Evolutionary conservation across 2,113 vertebrate genomes (phyloP).

Genomic region (Nibea coibor): DNA sequence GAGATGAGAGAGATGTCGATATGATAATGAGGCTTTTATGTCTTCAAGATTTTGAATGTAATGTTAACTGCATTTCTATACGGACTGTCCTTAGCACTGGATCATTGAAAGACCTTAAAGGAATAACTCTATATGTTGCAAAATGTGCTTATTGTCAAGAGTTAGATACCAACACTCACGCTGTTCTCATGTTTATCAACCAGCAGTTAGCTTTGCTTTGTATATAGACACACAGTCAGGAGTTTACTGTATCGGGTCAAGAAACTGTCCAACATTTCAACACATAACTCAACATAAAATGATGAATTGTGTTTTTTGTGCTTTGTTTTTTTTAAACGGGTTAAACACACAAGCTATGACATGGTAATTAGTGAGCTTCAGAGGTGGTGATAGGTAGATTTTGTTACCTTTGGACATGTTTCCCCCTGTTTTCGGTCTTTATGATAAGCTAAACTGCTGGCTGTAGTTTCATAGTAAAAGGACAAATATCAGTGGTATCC

Average conservation of each 20-base stretch:
- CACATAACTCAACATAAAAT: neutral
- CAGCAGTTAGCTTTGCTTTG: neutral
- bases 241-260: neutral
- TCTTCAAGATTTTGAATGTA: conserved; percentile 10
- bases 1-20: conserved; percentile 53
- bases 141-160: neutral
- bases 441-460: neutral
- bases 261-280: neutral
- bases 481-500: neutral
- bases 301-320: neutral
- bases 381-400: neutral
- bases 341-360: neutral
- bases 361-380: neutral
- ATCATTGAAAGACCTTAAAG: conserved; percentile 8
- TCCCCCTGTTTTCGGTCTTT: neutral
- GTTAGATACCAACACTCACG: neutral
- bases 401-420: neutral
- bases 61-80: conserved; percentile 21
- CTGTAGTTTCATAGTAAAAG: neutral
- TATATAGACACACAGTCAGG: neutral
- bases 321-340: neutral
- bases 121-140: neutral
- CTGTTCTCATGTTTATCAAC: neutral
- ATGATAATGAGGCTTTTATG: conserved; percentile 30
- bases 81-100: neutral